Percentiles rank a stretch among this genome's conserved stretches.
Evolutionary conservation across 1,140 invertebrate species (phyloP).

Genomic region (Thrips palmi): DNA sequence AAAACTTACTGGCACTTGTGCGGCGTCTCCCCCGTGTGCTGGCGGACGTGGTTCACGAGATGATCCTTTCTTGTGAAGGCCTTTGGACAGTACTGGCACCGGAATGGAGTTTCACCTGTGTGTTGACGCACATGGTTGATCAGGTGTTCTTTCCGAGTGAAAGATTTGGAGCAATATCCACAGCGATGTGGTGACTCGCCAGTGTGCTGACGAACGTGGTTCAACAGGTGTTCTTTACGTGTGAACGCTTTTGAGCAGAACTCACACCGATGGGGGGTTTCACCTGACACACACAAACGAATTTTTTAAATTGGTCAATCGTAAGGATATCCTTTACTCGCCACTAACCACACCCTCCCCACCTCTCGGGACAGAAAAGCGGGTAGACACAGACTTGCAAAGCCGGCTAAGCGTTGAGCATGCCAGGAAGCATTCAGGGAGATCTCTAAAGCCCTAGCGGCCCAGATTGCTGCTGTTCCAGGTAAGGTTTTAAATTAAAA

Average conservation of each 20-base stretch:
- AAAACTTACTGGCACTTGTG: conserved; percentile 24
- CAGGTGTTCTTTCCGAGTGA: conserved; percentile 64
- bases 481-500: too few relatives aligned
- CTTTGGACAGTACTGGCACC: conserved; percentile 63
- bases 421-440: conserved; percentile 7
- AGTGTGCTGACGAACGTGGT: conserved; percentile 54
- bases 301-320: conserved; percentile 9
- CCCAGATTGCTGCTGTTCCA: not conserved
- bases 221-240: conserved; percentile 59
- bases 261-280: conserved; percentile 60
- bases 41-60: conserved; percentile 52
- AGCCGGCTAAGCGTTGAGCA: conserved; percentile 26
- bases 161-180: conserved; percentile 67
- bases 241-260: conserved; percentile 69
- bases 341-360: too few relatives aligned
- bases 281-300: conserved; percentile 26
- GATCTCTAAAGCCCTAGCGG: not conserved
- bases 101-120: conserved; percentile 62
- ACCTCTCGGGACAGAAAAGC: not conserved
- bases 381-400: conserved; percentile 5
- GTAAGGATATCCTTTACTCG: too few relatives aligned
- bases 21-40: conserved; percentile 48
- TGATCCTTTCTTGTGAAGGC: conserved; percentile 68
- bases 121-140: conserved; percentile 68
- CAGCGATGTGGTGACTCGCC: conserved; percentile 73